Evolutionary conservation across 2,797 vertebrate genomes (phyloP).

Genomic region (Centroberyx gerrardi): DNA sequence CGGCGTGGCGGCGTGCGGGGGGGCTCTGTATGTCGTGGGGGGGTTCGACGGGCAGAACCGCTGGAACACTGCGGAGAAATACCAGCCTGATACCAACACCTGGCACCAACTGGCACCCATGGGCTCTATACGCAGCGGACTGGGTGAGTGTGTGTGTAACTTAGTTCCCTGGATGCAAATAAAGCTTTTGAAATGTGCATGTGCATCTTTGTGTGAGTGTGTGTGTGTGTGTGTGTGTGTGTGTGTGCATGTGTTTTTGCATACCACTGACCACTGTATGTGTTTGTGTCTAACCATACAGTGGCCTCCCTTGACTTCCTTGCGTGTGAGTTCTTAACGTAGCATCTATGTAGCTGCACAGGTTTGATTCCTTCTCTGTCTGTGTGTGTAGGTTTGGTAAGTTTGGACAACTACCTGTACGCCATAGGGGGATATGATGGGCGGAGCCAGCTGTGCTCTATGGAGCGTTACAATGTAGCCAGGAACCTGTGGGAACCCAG

Average conservation of each 20-base stretch:
- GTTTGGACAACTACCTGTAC: constrained; percentile 84
- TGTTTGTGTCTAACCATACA: background rate
- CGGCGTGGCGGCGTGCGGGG: constrained; percentile 82
- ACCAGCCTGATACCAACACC: constrained; percentile 85
- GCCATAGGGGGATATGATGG: constrained; percentile 89
- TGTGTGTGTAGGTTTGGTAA: constrained; percentile 80
- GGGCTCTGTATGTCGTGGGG: constrained; percentile 86
- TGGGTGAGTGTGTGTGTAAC: constrained; percentile 78
- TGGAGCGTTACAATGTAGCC: constrained; percentile 85
- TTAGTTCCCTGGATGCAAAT: background rate
- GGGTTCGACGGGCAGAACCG: constrained; percentile 87
- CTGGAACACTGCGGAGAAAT: constrained; percentile 86
- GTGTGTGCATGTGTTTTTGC: too few species aligned
- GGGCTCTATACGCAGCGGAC: constrained; percentile 85
- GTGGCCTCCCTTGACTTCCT: too few species aligned
- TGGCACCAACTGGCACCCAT: constrained; percentile 87
- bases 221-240: background rate
- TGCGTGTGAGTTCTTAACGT: background rate
- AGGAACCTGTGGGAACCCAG: constrained; percentile 84
- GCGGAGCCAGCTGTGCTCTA: constrained; percentile 80
- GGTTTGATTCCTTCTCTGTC: background rate
- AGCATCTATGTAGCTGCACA: background rate
- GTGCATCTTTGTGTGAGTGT: constrained; percentile 1
- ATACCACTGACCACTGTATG: too few species aligned
- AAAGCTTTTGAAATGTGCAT: background rate